These are phyloP conservation scores for Coelogynopora nodosa DNA, from an alignment of 2,888 invertebrate species.

Conservation along the genomic window DNA sequence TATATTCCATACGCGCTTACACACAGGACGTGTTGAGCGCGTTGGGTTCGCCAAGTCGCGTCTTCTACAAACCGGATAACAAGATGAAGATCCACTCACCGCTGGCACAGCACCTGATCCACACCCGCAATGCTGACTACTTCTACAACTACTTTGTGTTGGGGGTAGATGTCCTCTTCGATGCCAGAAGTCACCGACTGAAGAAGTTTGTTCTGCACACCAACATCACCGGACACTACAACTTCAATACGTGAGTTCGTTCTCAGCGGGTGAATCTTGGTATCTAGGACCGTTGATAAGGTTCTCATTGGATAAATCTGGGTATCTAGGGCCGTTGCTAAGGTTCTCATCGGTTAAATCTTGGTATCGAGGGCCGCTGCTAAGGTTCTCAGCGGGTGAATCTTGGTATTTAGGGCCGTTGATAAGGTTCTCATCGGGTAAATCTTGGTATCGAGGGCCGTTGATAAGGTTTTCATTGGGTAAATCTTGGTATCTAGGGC, in stretches of 20 bases:
- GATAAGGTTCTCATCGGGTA: too few species aligned
- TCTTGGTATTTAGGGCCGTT: too few species aligned
- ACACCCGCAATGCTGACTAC: constrained; percentile 74
- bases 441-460: too few species aligned
- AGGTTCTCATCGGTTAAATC: too few species aligned
- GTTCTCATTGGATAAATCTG: too few species aligned
- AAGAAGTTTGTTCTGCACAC: constrained; percentile 96
- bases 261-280: constrained; percentile 14
- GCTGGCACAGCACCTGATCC: constrained; percentile 52
- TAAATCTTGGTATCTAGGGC: too few species aligned
- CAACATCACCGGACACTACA: constrained; percentile 98
- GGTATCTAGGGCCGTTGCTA: too few species aligned
- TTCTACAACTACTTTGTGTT: constrained; percentile 97
- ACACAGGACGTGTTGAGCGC: constrained; percentile 74
- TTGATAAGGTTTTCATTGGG: too few species aligned
- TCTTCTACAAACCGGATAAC: constrained; percentile 96
- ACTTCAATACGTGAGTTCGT: constrained; percentile 83
- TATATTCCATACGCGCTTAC: neutral
- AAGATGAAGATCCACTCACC: constrained; percentile 91
- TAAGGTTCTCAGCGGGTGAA: too few species aligned
- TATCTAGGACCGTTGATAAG: too few species aligned
- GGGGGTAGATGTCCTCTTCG: constrained; percentile 91
- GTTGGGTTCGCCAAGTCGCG: constrained; percentile 82
- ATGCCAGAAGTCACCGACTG: constrained; percentile 85
- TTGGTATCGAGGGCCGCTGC: too few species aligned